A percentile compares a stretch with the other conserved stretches of the same genome.
These are phyloP conservation scores for Helicoverpa zea DNA, from an alignment of 1,140 invertebrate genomes.

Conservation along the genomic window DNA sequence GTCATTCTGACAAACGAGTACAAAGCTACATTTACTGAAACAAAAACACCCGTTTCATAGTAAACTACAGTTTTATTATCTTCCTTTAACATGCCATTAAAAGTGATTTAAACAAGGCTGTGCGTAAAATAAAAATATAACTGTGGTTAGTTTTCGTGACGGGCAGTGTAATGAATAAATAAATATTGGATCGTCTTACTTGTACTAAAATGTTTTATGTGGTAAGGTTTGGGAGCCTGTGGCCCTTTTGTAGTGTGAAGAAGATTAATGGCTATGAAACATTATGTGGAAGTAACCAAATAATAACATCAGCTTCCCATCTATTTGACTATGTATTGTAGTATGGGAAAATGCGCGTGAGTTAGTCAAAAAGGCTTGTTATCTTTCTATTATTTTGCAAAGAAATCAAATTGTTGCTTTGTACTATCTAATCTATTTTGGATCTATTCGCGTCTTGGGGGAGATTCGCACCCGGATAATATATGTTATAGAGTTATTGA, in stretches of 20 bases:
- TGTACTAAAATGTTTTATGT: constrained; percentile 21
- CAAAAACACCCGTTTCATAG: constrained; percentile 8
- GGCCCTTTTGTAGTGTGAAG: neutral
- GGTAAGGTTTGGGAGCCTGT: neutral
- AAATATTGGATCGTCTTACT: constrained; percentile 24
- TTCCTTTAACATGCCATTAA: constrained; percentile 14
- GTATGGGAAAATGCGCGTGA: no score
- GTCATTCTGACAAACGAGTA: constrained; percentile 4
- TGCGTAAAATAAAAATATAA: constrained; percentile 29
- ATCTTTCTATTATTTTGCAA: no score
- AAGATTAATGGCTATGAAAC: no score
- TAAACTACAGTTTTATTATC: constrained; percentile 20
- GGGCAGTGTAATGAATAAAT: constrained; percentile 1
- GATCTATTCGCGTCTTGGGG: no score
- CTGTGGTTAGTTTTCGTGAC: neutral
- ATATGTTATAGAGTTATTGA: no score
- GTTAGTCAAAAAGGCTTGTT: no score
- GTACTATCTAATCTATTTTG: no score
- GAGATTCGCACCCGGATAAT: no score
- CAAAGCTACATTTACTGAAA: constrained; percentile 15
- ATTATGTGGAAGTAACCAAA: no score
- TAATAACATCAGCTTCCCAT: no score
- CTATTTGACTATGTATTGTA: no score
- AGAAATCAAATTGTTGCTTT: no score
- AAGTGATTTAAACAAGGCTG: constrained; percentile 33